Evolutionary conservation across 2,797 vertebrate species (phyloP), one percentile per base, ranked within the genome.

Genomic region (Vireo griseus): DNA sequence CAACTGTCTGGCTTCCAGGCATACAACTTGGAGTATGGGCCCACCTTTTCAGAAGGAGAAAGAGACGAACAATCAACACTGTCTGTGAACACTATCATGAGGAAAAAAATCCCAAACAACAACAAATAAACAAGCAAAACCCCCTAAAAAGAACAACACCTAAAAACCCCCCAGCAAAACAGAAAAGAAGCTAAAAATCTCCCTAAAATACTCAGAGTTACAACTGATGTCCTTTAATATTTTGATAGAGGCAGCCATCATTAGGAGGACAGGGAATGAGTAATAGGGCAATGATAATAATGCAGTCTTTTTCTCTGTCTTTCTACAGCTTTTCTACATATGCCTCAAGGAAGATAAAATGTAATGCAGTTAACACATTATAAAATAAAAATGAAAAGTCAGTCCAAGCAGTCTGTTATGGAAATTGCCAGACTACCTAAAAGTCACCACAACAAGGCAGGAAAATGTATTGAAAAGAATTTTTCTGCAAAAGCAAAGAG

Each of bases 331-430:
- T 79, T 91, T 74, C 57, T 57, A 26, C 15, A 25, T 40, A 35
- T 5, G 10, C 15, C 24, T 29, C 26, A 47, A 77, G 29, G 9
- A 69, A 57, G 11, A 80, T 11, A 63, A 79, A 82, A 88, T 28
- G 3, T 26, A 66, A 28, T 61, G 17, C 12, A 28, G 13, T 26
- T 80, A 48, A 80, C 35, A 42, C 6, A 29, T 13, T 16, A 3
- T 35, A 74, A 93, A 58, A 76, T 66, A 58, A 51, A 92, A 62
- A 55, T 21, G 5, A 58, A 80, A 81, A 94, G 22, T 75, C 19
- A 54, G 0, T 72, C 13, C 69, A 59, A 81, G 13, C 3, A 79
- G 19, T 52, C 13, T 76, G 5, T 45, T 83, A 57, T 11, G 24
- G 16, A 76, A 83, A 65, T 28, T 54, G 10, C 10, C n/a, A 52